Evolutionary conservation across 2,888 invertebrate species (phyloP), one percentile per base, ranked within the genome.

Genomic region (Caenorhabditis wallacei): DNA sequence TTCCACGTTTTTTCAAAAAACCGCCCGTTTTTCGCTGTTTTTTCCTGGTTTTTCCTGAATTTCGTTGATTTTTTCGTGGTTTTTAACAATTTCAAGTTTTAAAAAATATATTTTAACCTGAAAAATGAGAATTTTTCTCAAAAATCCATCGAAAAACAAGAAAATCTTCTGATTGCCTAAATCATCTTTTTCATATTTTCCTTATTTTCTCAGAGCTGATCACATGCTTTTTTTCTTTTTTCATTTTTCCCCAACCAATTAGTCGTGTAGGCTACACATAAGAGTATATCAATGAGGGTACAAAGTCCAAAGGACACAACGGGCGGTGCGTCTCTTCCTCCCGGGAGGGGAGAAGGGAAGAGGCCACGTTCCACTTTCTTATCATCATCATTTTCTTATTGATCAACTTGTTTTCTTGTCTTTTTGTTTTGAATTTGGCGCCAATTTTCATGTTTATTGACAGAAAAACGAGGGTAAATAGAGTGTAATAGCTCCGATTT

Each of bases 241-340:
- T 13, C 24, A 5, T 54, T 13, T 24, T 11, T 2, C 2, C 4
- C 8, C 16, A 18, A 30, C 26, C 18, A 59, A 66, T 66, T 66
- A 46, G 46, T 63, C 30, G 37, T 37, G 68, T 75, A 78, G 78
- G 54, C 78, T 78, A 78, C 78, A 69, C 35, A n/a, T 53, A 63
- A 76, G 68, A 68, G 18, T 16, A 37, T 48, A 66, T 75, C 75
- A 75, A 56, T 16, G 24, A 56, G 11, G 56, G 79, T 79, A 79
- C 79, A 79, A 79, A 79, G 79, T 79, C 64, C 79, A 71, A 56
- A 66, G 64, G 74, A 68, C 74, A 37, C 43, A 20, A 63, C 74
- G 75, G 75, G 75, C 75, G 68, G 75, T 53, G 54, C 63, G 59
- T 18, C 11, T 24, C 37, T 16, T 59, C 43, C 43, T 35, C 35